These are phyloP conservation scores for Pseudomyrmex dendroicus DNA, from an alignment of 1,140 invertebrate genomes.

Conservation along the genomic window DNA sequence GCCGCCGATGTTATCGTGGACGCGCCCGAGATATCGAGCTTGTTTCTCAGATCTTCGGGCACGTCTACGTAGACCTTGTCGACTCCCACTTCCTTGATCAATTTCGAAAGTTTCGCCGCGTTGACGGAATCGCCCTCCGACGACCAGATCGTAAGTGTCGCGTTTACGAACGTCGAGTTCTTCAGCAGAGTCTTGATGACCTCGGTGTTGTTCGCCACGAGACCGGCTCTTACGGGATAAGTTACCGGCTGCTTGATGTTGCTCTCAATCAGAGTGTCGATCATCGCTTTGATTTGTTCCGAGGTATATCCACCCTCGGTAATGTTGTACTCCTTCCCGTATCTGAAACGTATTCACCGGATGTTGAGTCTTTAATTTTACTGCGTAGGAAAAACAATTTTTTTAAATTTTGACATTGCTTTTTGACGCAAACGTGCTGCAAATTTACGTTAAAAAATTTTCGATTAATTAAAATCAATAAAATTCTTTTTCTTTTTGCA, in stretches of 20 bases:
- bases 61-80: slow-evolving; percentile 90
- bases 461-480: no score
- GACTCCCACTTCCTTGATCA: slow-evolving; percentile 88
- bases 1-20: slow-evolving; percentile 25
- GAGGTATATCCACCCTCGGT: slow-evolving; percentile 88
- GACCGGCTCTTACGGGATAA: slow-evolving; percentile 92
- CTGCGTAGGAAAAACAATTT: not conserved
- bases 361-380: not conserved
- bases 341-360: slow-evolving; percentile 71
- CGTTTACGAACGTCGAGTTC: slow-evolving; percentile 76
- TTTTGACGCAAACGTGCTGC: no score
- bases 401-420: not conserved
- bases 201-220: slow-evolving; percentile 88
- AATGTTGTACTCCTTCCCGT: slow-evolving; percentile 72
- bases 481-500: no score
- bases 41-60: slow-evolving; percentile 85
- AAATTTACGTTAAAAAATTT: no score
- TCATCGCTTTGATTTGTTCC: slow-evolving; percentile 90
- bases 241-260: slow-evolving; percentile 89
- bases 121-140: slow-evolving; percentile 87
- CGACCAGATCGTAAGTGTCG: slow-evolving; percentile 91
- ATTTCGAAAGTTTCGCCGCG: slow-evolving; percentile 85
- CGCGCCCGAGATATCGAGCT: slow-evolving; percentile 81
- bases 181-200: slow-evolving; percentile 86
- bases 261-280: slow-evolving; percentile 86